Percentiles rank a stretch among this genome's conserved stretches.
Conservation (phyloP, 2,113 vertebrate species). For the Gambusia affinis region DNA sequence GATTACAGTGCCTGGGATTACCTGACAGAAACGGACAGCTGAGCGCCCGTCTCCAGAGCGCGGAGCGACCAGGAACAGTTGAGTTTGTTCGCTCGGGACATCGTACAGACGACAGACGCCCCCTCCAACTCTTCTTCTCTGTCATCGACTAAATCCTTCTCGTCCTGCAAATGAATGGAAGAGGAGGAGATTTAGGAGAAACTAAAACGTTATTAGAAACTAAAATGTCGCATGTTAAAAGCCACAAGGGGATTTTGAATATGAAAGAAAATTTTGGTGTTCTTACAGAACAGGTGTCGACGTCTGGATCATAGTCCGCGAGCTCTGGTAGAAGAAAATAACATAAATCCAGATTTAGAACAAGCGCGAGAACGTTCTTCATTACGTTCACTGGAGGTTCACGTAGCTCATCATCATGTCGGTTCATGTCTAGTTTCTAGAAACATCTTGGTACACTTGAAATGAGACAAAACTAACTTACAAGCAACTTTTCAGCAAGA, state of each 20-base stretch:
- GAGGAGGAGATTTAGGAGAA: neutral
- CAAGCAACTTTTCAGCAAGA: too few species aligned
- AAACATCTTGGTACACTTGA: too few species aligned
- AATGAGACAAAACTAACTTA: too few species aligned
- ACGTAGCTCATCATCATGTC: neutral
- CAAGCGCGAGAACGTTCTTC: neutral
- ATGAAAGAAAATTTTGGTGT: neutral
- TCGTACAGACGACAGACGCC: constrained; percentile 25
- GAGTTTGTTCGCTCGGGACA: constrained; percentile 37
- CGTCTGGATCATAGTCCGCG: neutral
- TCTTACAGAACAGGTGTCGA: neutral
- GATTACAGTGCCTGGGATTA: neutral
- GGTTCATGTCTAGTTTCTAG: too few species aligned
- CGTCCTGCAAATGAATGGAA: fast-evolving
- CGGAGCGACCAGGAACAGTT: constrained; percentile 65
- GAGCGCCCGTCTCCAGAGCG: neutral
- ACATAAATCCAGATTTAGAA: neutral
- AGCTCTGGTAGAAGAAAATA: constrained; percentile 17
- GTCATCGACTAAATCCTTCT: fast-evolving
- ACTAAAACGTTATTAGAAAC: neutral
- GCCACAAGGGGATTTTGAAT: neutral
- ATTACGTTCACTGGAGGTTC: too few species aligned
- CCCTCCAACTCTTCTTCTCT: fast-evolving
- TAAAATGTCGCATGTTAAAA: neutral
- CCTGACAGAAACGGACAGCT: constrained; percentile 42